Base-by-base conservation (phyloP, 2,888 invertebrate species). In the Baronia brevicornis region DNA sequence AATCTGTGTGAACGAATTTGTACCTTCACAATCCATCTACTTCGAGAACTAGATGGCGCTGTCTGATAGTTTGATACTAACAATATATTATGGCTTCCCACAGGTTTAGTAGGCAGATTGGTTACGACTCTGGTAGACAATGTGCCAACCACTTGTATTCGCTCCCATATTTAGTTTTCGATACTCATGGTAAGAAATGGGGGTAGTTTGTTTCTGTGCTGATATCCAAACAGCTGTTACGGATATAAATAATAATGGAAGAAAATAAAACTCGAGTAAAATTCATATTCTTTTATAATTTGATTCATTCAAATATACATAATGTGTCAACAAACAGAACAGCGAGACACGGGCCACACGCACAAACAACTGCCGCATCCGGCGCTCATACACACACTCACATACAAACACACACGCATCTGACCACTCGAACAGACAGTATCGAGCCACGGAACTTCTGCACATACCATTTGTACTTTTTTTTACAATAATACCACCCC, bases 231-330 rank as follows among this genome's bases (percentile, higher is more conserved):
- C n/a, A n/a, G n/a, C n/a, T 24, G 3, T n/a, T 3, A 13, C 7
- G 24, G 24, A 2, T 14, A 22, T 2, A 35, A 38, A 24, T 33
- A 26, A 25, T 5, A 30, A 12, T 1, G 11, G 12, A 22, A 23
- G 15, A 32, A 58, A 69, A 66, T 64, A 46, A 67, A 62, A 60
- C 38, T 30, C 48, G 41, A 24, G 28, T 75, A 69, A 80, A 82
- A 82, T 84, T 84, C 77, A 75, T 77, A 74, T 73, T 75, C 74
- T 80, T 74, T 77, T 84, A 80, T 84, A 82, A 80, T 84, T 82
- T 84, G 79, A 84, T 80, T 84, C 78, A 77, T 80, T 82, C 80
- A 79, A 80, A 78, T 82, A 80, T 82, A 82, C 80, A 79, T 72
- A 71, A 78, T 80, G 80, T 84, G 77, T 82, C 78, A 82, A 84